phyloP scores from a whole-genome alignment of 2,888 invertebrate genomes.

The Mamestra brassicae region DNA sequence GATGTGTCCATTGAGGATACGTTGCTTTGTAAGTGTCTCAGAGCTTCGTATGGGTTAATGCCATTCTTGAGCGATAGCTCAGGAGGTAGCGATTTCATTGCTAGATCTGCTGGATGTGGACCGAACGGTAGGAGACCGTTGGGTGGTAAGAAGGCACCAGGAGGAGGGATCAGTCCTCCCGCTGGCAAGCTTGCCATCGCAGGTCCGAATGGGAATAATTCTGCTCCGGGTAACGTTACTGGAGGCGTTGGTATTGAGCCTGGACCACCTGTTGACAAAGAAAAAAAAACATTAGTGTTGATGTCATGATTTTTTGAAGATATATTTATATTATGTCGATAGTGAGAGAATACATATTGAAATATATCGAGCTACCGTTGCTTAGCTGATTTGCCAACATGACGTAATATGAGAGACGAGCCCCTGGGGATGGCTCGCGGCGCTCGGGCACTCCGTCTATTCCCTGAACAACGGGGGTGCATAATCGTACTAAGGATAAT shows the following conservation, averaged over 20 bases:
- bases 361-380: conserved; percentile 63
- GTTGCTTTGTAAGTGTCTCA: conserved; percentile 86
- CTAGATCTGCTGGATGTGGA: conserved; percentile 89
- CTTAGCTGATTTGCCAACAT: conserved; percentile 82
- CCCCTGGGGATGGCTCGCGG: conserved; percentile 83
- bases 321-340: not conserved
- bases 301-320: not conserved
- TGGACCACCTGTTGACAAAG: conserved; percentile 86
- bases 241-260: conserved; percentile 82
- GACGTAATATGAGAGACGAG: conserved; percentile 90
- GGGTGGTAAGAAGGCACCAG: conserved; percentile 90
- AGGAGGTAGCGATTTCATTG: conserved; percentile 86
- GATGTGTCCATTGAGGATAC: conserved; percentile 87
- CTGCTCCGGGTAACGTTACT: conserved; percentile 83
- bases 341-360: conserved; percentile 57
- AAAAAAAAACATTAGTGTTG: conserved; percentile 57
- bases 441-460: conserved; percentile 87
- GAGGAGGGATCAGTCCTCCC: conserved; percentile 90
- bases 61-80: conserved; percentile 90
- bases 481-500: conserved; percentile 91
- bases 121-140: conserved; percentile 90
- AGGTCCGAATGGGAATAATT: conserved; percentile 87
- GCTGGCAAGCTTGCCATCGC: conserved; percentile 85
- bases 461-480: conserved; percentile 90
- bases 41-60: conserved; percentile 91